Conservation (phyloP, 2,797 vertebrate species). For the Sebastes taczanowskii region DNA sequence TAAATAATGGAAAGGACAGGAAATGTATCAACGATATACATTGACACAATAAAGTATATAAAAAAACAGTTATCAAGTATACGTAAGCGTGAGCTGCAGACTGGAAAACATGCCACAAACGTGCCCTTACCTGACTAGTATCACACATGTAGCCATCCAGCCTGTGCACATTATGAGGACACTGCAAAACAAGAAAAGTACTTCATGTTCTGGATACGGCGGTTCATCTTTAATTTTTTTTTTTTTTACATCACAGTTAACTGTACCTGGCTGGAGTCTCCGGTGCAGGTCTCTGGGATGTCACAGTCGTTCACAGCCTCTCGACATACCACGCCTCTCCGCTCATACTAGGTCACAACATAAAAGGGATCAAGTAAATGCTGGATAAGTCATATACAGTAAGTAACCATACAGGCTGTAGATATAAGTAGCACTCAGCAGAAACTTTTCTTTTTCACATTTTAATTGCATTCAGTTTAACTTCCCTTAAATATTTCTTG, state of each 20-base stretch:
- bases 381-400: background rate
- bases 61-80: background rate
- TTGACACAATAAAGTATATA: too few species aligned
- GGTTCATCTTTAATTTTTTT: background rate
- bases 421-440: too few species aligned
- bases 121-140: constrained; percentile 84
- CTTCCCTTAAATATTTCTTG: background rate
- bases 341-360: constrained; percentile 86
- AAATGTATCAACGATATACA: too few species aligned
- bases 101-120: background rate
- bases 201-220: background rate
- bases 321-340: constrained; percentile 90
- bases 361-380: background rate
- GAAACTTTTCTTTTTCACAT: background rate
- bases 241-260: background rate
- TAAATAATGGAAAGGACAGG: too few species aligned
- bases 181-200: constrained; percentile 78
- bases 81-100: background rate
- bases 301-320: constrained; percentile 97
- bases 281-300: constrained; percentile 94
- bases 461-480: background rate
- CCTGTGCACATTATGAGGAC: constrained; percentile 95
- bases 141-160: constrained; percentile 97
- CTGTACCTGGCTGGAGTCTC: constrained; percentile 95
- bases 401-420: background rate